Evolutionary conservation across 2,888 invertebrate species (phyloP).

Genomic region (Cylindroiulus punctatus): DNA sequence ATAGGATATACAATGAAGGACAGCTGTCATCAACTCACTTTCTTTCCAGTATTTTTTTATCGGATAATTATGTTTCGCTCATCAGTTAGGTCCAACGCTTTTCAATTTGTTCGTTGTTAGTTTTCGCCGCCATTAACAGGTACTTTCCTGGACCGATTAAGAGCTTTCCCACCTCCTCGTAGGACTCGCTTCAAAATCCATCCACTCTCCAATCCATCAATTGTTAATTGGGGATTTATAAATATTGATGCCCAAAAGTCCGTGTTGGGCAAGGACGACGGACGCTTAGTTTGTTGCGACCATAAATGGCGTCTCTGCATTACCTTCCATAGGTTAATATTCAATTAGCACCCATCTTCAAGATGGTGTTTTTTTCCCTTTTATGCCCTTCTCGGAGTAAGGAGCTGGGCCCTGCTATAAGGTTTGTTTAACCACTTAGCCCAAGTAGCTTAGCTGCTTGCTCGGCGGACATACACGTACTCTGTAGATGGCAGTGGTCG

Average conservation of each 20-base stretch:
- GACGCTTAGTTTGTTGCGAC: neutral
- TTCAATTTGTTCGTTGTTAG: neutral
- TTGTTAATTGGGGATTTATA: neutral
- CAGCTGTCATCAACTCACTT: too few species aligned
- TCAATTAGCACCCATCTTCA: neutral
- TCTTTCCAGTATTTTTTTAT: too few species aligned
- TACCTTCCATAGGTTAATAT: neutral
- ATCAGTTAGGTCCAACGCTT: neutral
- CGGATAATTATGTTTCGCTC: neutral
- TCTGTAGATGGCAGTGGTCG: neutral
- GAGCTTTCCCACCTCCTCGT: neutral
- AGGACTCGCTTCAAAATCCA: neutral
- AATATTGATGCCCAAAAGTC: neutral
- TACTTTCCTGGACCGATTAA: neutral
- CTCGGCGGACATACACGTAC: too few species aligned
- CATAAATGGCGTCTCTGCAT: neutral
- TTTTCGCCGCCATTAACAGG: neutral
- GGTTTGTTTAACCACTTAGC: constrained; percentile 23
- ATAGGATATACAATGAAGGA: too few species aligned
- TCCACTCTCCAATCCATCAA: neutral
- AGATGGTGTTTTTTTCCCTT: neutral
- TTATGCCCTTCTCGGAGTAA: neutral
- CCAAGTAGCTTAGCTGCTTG: constrained; percentile 1
- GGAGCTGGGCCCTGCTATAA: neutral
- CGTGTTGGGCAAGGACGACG: neutral